Base-by-base conservation (phyloP, 2,797 vertebrate species). In the Notolepis coatsorum region DNA sequence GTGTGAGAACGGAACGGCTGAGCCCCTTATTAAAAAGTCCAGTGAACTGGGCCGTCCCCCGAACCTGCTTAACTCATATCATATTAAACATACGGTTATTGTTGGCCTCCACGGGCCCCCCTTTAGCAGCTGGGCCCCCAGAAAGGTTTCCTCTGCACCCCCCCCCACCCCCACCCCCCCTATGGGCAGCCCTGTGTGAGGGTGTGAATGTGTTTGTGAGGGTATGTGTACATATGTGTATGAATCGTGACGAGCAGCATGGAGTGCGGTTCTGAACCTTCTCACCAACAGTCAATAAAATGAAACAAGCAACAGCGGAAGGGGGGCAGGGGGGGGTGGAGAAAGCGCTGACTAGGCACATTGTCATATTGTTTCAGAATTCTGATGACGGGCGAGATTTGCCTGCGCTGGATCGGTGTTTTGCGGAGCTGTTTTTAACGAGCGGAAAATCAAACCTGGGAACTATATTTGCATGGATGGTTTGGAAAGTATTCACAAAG, bases 401-500 rank as follows among this genome's bases (percentile, higher is more conserved):
- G 68, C 75, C 43, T n/a, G 4, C 52, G 73, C 71, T 49, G 51
- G 65, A 69, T 55, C 10, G 1, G 68, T 65, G 56, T 69, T 71
- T 46, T 46, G 47, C 46, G 43, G 69, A 69, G 31, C 67, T 39
- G 68, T 52, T 75, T 77, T 60, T 89, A 91, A 91, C 58, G 74
- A 92, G 86, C 5, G 90, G 87, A 92, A 93, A 92, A 87, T 73
- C 38, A 77, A 80, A 69, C 66, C 73, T 74, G 75, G 64, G 61
- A 81, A 79, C 75, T 89, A 73, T 81, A 88, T 88, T 87, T 86
- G 77, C 86, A 85, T 81, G 77, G 61, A 61, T 65, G 68, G 60
- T 80, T 83, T 81, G 88, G 84, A 91, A 92, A 92, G 41, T 79
- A 75, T 89, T 89, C 81, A 68, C n/a, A 39, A 68, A 81, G 65